Percentiles rank a stretch among this genome's conserved stretches.
These are phyloP conservation scores for Haliclona indistincta DNA, from an alignment of 37 sponge, comb jelly and placozoan species.

Conservation along the genomic window DNA sequence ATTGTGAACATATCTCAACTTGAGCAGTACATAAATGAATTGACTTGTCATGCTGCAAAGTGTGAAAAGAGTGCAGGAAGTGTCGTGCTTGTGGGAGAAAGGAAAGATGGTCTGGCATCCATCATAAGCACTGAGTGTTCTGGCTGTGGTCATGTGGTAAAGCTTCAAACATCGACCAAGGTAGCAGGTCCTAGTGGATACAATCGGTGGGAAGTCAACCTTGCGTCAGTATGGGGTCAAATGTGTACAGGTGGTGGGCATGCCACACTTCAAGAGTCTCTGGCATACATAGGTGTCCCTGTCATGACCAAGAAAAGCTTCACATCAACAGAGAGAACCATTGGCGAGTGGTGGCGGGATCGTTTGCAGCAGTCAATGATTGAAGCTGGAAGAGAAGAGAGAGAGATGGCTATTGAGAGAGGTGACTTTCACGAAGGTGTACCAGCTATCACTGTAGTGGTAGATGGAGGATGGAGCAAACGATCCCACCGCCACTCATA, in stretches of 20 bases:
- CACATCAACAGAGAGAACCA: conserved; percentile 18
- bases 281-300: conserved; percentile 29
- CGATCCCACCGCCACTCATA: conserved; percentile 42
- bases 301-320: conserved; percentile 41
- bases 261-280: conserved; percentile 9
- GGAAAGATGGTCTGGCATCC: conserved; percentile 36
- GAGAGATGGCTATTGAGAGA: conserved; percentile 1
- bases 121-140: conserved; percentile 1
- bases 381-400: conserved; percentile 28
- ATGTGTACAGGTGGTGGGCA: conserved; percentile 59
- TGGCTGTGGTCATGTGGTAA: conserved; percentile 4
- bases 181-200: conserved; percentile 21
- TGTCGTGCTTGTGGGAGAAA: conserved; percentile 22
- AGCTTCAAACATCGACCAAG: conserved; percentile 24
- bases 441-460: conserved; percentile 39
- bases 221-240: conserved; percentile 55
- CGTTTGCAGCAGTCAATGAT: conserved; percentile 7
- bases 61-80: no score
- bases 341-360: conserved; percentile 18
- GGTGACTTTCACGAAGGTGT: conserved; percentile 10
- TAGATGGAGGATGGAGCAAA: conserved; percentile 35
- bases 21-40: no score
- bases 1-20: no score
- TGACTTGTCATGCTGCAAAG: no score
- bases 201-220: conserved; percentile 29